Conservation (phyloP, 2,888 invertebrate genomes). For the Iselma pallidipennis region DNA sequence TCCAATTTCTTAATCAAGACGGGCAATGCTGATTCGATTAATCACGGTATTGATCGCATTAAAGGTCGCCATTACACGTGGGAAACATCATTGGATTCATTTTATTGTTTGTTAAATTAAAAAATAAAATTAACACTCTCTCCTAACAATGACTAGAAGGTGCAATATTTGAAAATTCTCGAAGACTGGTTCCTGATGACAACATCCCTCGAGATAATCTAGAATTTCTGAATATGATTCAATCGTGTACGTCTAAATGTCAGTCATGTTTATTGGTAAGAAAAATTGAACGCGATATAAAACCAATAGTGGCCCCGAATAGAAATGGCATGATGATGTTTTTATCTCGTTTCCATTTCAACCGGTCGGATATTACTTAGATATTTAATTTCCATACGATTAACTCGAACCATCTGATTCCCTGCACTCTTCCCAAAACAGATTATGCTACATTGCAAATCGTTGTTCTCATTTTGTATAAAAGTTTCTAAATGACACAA, state of each 20-base stretch:
- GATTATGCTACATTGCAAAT: slow-evolving; percentile 28
- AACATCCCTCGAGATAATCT: slow-evolving; percentile 4
- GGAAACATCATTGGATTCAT: slow-evolving; percentile 8
- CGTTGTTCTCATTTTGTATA: slow-evolving; percentile 24
- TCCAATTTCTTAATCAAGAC: slow-evolving; percentile 36
- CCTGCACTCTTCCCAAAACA: slow-evolving; percentile 20
- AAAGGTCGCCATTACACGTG: slow-evolving; percentile 17
- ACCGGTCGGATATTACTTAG: slow-evolving; percentile 50
- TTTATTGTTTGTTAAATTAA: too few species aligned
- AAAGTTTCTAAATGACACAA: slow-evolving; percentile 20
- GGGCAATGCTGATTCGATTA: slow-evolving; percentile 24
- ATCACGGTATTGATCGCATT: slow-evolving; percentile 16
- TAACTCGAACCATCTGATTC: slow-evolving; percentile 47
- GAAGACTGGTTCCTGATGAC: too few species aligned
- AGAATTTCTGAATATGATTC: slow-evolving; percentile 30
- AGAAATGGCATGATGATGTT: slow-evolving; percentile 43
- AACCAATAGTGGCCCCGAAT: slow-evolving; percentile 41
- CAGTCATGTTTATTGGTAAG: slow-evolving; percentile 48
- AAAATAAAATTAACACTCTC: too few species aligned
- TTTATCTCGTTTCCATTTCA: slow-evolving; percentile 49
- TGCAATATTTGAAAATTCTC: too few species aligned
- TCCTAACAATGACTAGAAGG: too few species aligned
- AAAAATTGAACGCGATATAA: slow-evolving; percentile 47
- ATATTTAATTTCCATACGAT: slow-evolving; percentile 53
- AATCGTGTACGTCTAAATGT: slow-evolving; percentile 39